Evolutionary conservation across 1,140 invertebrate genomes (phyloP), one percentile per base, ranked within the genome.

Genomic region (Cryptotermes secundus): DNA sequence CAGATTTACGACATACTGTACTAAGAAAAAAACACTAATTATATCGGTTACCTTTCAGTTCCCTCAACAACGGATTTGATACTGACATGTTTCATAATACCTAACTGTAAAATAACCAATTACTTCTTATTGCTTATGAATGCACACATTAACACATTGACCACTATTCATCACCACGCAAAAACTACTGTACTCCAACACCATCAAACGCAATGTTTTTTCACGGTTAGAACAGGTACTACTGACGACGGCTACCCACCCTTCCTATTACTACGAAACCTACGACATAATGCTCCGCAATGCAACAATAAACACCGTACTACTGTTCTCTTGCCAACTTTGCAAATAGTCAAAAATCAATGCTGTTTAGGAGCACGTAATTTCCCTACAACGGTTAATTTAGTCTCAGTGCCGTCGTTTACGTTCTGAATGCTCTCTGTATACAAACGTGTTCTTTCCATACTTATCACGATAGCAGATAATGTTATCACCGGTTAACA

Each of bases 61-160:
- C 89, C 87, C 91, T 92, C 85, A 92, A 88, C 80, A 91, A 87
- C n/a, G 91, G 91, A 88, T 91, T 89, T 86, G 89, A 90, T 84
- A 92, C 90, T 86, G 91, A 90, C 91, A 92, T 92, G 83, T 72
- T 72, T 72, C 59, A 72, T 72, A 72, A 72, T 72, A 72, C 59
- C 31, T 72, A n/a, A 9, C 10, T 72, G 9, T 72, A 72, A n/a
- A 72, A 31, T 72, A 72, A 31, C 59, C 1, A 2, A 72, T 72
- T 9, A 7, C 2, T n/a, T n/a, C 2, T 72, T 72, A 31, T 31
- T 72, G 59, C 59, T 72, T 72, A 9, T n/a, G n/a, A 72, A 31
- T 72, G 16, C n/a, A 31, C 59, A 72, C 7, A 72, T 2, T 14
- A 72, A n/a, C 31, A n/a, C 3, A 31, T 72, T 72, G n/a, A n/a